These are phyloP conservation scores for Drosophila imparisetae DNA, from an alignment of 2,888 invertebrate genomes.

Conservation along the genomic window DNA sequence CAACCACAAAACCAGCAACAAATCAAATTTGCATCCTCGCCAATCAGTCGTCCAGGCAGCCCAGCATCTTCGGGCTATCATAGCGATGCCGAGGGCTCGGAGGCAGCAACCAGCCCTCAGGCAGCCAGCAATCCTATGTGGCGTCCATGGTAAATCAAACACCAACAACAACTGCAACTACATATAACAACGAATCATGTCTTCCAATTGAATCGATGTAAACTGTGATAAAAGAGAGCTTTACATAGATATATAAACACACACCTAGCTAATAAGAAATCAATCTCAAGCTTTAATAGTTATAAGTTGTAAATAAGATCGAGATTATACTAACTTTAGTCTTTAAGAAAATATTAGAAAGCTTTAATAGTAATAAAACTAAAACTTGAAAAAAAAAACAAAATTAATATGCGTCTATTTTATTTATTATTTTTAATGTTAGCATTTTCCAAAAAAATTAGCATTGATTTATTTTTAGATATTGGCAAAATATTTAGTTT, in stretches of 20 bases:
- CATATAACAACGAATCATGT: conserved; percentile 60
- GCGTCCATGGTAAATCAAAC: conserved; percentile 74
- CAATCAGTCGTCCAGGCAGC: conserved; percentile 69
- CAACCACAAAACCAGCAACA: conserved; percentile 39
- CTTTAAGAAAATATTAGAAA: conserved; percentile 36
- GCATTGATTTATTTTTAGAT: background rate
- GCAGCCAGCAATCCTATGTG: conserved; percentile 54
- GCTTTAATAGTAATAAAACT: conserved; percentile 62
- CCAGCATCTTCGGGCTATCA: conserved; percentile 84
- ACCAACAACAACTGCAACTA: conserved; percentile 23
- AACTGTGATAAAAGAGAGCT: conserved; percentile 67
- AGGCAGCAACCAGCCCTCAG: conserved; percentile 50
- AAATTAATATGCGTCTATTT: background rate
- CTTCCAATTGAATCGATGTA: conserved; percentile 59
- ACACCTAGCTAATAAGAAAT: conserved; percentile 23
- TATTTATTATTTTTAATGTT: background rate
- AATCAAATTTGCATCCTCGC: conserved; percentile 46
- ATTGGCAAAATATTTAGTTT: background rate
- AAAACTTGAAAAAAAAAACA: conserved; percentile 33
- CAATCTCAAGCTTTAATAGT: conserved; percentile 49
- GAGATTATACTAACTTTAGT: conserved; percentile 33
- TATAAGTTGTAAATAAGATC: conserved; percentile 21
- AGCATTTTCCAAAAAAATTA: background rate
- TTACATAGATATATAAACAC: conserved; percentile 50
- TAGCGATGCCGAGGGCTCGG: conserved; percentile 76